phyloP scores from a whole-genome alignment of 2,113 vertebrate genomes.

The Pedionomus torquatus region DNA sequence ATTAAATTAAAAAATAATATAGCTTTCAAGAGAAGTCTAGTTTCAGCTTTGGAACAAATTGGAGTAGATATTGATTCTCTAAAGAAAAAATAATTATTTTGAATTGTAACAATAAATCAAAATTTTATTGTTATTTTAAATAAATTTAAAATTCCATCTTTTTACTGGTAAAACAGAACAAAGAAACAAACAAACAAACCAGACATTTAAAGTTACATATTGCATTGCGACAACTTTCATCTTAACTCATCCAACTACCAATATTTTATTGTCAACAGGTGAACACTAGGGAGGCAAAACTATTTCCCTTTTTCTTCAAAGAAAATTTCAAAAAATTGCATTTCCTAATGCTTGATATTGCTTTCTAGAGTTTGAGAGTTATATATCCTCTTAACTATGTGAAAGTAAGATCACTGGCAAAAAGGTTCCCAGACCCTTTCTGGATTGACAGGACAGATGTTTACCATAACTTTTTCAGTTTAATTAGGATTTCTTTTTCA shows the following conservation, averaged over 20 bases:
- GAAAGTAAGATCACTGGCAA: not conserved
- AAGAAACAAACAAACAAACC: not conserved
- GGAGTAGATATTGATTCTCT: not conserved
- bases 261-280: not conserved
- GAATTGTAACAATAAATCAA: not conserved
- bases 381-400: not conserved
- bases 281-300: not conserved
- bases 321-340: rapidly evolving
- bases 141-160: too few relatives aligned
- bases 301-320: not conserved
- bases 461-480: not conserved
- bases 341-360: not conserved
- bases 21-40: not conserved
- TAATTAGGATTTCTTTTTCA: not conserved
- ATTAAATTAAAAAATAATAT: not conserved
- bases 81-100: not conserved
- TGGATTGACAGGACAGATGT: not conserved
- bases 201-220: not conserved
- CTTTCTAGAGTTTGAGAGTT: not conserved
- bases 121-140: not conserved
- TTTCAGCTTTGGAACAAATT: not conserved
- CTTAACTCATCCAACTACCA: not conserved
- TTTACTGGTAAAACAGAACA: not conserved
- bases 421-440: not conserved
- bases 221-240: not conserved